Base-by-base conservation (phyloP, 2,113 vertebrate species). In the Suncus etruscus region DNA sequence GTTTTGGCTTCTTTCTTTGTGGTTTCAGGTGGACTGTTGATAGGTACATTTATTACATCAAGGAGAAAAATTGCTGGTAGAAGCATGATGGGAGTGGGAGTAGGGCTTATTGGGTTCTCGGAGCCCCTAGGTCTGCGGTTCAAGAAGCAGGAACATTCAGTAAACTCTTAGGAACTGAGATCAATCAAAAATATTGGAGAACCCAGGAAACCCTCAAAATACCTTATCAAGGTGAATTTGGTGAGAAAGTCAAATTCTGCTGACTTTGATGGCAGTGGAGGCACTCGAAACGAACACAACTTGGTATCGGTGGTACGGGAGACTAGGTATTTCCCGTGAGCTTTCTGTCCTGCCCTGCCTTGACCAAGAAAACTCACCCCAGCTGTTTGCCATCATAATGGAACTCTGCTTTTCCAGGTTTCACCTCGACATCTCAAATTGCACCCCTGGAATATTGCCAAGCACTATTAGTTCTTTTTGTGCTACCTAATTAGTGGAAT, bases 391-490 rank as follows among this genome's bases (percentile, higher is more conserved):
- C 72, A 3, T 47, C 12, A 4, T 39, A 66, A 58, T 18, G 66
- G 86, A 90, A 61, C 83, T 68, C 61, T 24, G n/a, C n/a, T 83
- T 85, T 86, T 82, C 87, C 32, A 6, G 29, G 61, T 84, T 58
- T 83, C 54, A 68, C 82, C 68, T 65, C 65, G 47, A 75, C 11
- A 48, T 12, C 84, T 94, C 90, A 39, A 1, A 6, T 84, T 84
- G 78, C 75, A 87, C 54, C 84, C 68, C 22, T 86, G 86, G 92
- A 47, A 86, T 48, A 70, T 74, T 84, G 80, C 78, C 92, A 65
- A 15, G 25, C 25, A 29, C 89, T 90, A 0, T 66, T 86, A 39
- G 29, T 86, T 83, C 45, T 4, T 8, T 8, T 0, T 27, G 45
- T 27, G 48, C 75, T 65, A 3, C 79, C 24, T 92, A 76, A 90